Conservation (phyloP, 1,140 invertebrate species). For the Subanguina moxae region DNA sequence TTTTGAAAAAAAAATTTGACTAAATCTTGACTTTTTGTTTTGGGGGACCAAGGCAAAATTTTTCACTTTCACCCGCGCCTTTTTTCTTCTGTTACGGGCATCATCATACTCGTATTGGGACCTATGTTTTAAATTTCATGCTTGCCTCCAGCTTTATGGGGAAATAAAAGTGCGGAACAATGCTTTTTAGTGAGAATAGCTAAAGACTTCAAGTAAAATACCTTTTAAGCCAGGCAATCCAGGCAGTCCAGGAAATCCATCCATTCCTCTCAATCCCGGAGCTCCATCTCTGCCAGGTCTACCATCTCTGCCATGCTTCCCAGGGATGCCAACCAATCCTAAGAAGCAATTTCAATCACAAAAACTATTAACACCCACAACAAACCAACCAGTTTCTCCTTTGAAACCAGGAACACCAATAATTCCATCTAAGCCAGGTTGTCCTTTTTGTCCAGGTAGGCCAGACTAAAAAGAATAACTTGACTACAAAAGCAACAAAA, state of each 20-base stretch:
- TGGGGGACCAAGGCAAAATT: no score
- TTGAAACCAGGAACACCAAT: constrained; percentile 40
- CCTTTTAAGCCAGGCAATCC: constrained; percentile 28
- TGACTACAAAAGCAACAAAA: no score
- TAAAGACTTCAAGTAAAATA: neutral
- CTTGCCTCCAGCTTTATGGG: no score
- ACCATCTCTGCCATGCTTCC: constrained; percentile 29
- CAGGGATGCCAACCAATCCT: constrained; percentile 41
- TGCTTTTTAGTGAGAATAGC: neutral
- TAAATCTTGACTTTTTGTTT: no score
- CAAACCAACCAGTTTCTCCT: constrained; percentile 33
- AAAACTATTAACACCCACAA: neutral
- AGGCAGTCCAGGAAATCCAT: constrained; percentile 23
- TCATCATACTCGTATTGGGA: no score
- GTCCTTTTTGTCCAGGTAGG: constrained; percentile 34
- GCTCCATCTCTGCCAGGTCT: constrained; percentile 25
- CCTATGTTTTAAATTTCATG: no score
- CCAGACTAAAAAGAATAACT: constrained; percentile 10
- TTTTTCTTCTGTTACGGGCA: no score
- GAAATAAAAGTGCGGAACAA: no score
- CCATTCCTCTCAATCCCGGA: constrained; percentile 12
- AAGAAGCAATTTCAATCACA: neutral
- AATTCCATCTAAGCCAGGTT: constrained; percentile 38
- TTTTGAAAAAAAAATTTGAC: no score
- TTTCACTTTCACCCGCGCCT: no score